Conservation (phyloP, 2,113 vertebrate genomes). For the Pterophyllum scalare region DNA sequence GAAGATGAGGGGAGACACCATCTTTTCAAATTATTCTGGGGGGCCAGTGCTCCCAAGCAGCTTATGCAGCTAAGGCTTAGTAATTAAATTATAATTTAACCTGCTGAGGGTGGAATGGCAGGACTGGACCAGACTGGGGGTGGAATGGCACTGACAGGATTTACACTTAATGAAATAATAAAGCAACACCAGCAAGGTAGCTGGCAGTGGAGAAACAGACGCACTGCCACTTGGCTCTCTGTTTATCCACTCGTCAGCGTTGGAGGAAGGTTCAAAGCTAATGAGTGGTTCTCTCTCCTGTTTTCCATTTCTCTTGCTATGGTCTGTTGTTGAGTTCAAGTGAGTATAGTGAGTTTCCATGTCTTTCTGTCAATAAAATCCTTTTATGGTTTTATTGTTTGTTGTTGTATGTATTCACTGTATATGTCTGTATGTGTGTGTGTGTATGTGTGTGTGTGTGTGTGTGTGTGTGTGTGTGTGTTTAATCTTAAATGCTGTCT, state of each 20-base stretch:
- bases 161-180: conserved; percentile 99
- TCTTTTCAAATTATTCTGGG: conserved; percentile 98
- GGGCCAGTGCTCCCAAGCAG: conserved; percentile 94
- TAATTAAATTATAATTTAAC: conserved; percentile 99
- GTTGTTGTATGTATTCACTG: neutral
- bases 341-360: conserved; percentile 16
- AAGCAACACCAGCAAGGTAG: conserved; percentile 86
- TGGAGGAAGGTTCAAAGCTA: conserved; percentile 55
- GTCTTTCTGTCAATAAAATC: conserved; percentile 27
- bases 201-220: conserved; percentile 78
- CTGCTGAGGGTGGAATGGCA: conserved; percentile 91
- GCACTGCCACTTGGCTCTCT: conserved; percentile 52
- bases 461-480: neutral
- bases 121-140: conserved; percentile 81
- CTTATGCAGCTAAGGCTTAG: conserved; percentile 95
- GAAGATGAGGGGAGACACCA: conserved; percentile 90
- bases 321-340: conserved; percentile 24
- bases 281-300: conserved; percentile 27
- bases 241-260: conserved; percentile 58
- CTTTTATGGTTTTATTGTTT: conserved; percentile 11
- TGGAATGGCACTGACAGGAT: conserved; percentile 81
- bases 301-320: conserved; percentile 22
- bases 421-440: neutral
- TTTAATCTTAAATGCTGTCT: neutral
- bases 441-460: neutral